Base-by-base conservation (phyloP, 2,888 invertebrate species). In the Heliconius sara region DNA sequence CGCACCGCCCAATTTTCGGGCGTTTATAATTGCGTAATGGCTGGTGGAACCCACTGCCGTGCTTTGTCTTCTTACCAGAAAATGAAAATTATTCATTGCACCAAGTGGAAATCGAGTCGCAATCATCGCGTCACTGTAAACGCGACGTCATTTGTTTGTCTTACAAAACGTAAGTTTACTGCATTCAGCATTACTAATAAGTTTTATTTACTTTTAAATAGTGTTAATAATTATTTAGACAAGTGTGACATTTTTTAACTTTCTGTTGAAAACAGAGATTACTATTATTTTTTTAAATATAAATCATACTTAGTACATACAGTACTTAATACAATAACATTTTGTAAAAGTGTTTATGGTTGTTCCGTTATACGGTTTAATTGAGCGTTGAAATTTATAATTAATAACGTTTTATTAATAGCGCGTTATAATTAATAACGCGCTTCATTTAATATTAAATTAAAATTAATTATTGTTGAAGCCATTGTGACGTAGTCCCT, bases 321-420 rank as follows among this genome's bases (percentile, higher is more conserved):
- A 6, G 16, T 65, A 34, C 30, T 30, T 30, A 30, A 65, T 65
- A 65, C 16, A 27, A 65, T 65, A n/a, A 60, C n/a, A 27, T 27
- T 25, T 6, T 25, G 16, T 65, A 65, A 27, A 65, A 27, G 25
- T 67, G n/a, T 39, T 67, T 67, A 67, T 39, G 34, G 19, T 34
- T 39, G 67, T n/a, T 39, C 34, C 39, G 34, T 34, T 39, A n/a
- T 12, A 67, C 22, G 34, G 13, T 65, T 67, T 67, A 39, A 67
- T 67, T 34, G n/a, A 12, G 67, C 67, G 22, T 39, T n/a, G 22
- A 34, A 67, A 67, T 67, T 67, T 39, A 67, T 67, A 67, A 67
- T 67, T 34, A 67, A 67, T 67, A 6, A 4, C 39, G 67, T 34
- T 39, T 34, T 34, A 4, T 67, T n/a, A n/a, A n/a, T n/a, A n/a